Conservation (phyloP, 2,113 vertebrate genomes). For the Nothoprocta pentlandii region DNA sequence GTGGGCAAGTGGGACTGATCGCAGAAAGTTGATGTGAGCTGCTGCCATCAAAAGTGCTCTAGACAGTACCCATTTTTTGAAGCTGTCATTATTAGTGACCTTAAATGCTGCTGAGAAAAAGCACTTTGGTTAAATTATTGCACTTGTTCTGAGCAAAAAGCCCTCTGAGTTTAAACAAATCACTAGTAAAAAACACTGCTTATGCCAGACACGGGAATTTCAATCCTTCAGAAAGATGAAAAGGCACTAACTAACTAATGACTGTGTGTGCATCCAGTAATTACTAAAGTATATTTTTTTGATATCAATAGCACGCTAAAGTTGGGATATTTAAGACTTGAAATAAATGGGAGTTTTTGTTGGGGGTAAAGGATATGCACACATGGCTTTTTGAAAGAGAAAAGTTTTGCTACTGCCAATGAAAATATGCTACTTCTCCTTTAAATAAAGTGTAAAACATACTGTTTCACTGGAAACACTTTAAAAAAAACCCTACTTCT, state of each 20-base stretch:
- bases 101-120: background rate
- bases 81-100: background rate
- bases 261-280: slow-evolving; percentile 62
- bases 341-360: background rate
- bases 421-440: background rate
- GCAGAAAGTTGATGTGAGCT: background rate
- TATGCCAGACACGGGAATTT: slow-evolving; percentile 32
- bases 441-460: background rate
- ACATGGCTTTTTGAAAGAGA: background rate
- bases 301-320: slow-evolving; percentile 16
- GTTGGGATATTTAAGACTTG: background rate
- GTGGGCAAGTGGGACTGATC: background rate
- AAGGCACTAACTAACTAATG: slow-evolving; percentile 53
- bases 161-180: slow-evolving; percentile 35
- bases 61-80: background rate
- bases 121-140: background rate
- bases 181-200: slow-evolving; percentile 35
- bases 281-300: slow-evolving; percentile 66
- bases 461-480: background rate
- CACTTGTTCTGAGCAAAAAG: background rate
- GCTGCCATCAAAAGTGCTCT: background rate
- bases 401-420: background rate
- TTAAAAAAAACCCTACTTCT: background rate
- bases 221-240: slow-evolving; percentile 36
- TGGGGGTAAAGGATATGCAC: background rate